Conservation (phyloP, 2,888 invertebrate genomes). For the Drosophila recens region DNA sequence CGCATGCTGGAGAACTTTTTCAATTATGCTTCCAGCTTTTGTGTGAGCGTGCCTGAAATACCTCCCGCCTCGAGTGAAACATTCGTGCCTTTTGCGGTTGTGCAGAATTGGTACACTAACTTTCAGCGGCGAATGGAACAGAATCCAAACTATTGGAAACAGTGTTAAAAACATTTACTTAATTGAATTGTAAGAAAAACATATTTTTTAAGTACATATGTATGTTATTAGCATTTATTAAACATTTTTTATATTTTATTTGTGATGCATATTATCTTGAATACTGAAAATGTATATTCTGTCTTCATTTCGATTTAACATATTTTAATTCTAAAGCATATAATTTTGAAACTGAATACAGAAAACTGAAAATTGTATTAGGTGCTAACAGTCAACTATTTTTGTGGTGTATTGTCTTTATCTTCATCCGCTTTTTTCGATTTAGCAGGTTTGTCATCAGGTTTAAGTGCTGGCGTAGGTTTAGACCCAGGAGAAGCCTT, state of each 20-base stretch:
- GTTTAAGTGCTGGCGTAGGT: neutral
- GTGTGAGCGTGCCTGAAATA: conserved; percentile 92
- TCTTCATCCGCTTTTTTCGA: neutral
- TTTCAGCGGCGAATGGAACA: conserved; percentile 94
- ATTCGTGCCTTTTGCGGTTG: conserved; percentile 93
- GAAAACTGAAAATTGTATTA: neutral
- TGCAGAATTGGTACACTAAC: conserved; percentile 97
- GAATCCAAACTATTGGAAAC: conserved; percentile 97
- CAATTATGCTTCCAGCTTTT: conserved; percentile 96
- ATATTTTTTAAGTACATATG: conserved; percentile 16
- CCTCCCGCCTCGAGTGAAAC: conserved; percentile 90
- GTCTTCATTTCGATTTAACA: neutral
- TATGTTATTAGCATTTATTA: conserved; percentile 26
- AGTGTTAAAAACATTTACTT: conserved; percentile 60
- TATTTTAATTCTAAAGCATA: conserved; percentile 5
- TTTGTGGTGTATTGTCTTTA: neutral
- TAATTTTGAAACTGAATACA: conserved; percentile 1
- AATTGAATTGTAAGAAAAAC: conserved; percentile 1
- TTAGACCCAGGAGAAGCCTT: neutral
- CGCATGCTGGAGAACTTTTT: conserved; percentile 97
- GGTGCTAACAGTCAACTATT: neutral
- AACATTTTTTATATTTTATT: conserved; percentile 20
- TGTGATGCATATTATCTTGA: conserved; percentile 1
- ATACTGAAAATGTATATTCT: neutral
- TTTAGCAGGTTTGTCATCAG: neutral